A percentile compares a stretch with the other conserved stretches of the same genome.
These are phyloP conservation scores for Merodon equestris DNA, from an alignment of 2,888 invertebrate species.

Conservation along the genomic window DNA sequence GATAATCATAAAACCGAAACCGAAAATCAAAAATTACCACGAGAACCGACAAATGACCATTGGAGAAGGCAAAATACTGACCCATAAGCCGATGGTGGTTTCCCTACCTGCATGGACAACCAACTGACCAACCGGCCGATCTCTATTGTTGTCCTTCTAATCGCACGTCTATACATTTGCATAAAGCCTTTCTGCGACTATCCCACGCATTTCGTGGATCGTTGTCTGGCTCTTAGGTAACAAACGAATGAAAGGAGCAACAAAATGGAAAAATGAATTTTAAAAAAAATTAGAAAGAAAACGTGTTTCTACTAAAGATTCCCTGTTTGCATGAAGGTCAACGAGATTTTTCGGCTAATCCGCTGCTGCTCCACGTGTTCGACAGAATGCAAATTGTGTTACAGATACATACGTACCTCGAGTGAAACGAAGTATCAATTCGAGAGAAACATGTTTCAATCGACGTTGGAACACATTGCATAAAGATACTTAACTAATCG, in stretches of 20 bases:
- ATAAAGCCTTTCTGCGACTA: conserved; percentile 36
- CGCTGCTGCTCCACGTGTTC: too few relatives aligned
- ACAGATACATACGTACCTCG: too few relatives aligned
- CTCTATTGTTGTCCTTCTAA: conserved; percentile 51
- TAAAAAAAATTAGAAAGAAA: conserved; percentile 10
- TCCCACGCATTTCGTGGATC: conserved; percentile 61
- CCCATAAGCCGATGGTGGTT: conserved; percentile 43
- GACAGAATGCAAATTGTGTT: too few relatives aligned
- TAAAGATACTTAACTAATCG: too few relatives aligned
- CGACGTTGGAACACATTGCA: too few relatives aligned
- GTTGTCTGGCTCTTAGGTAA: conserved; percentile 36
- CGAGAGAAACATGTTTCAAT: too few relatives aligned
- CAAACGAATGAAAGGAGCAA: too few relatives aligned
- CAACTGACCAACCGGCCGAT: background rate
- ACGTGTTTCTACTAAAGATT: conserved; percentile 4
- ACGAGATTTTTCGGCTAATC: conserved; percentile 21
- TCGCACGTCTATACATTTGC: conserved; percentile 7
- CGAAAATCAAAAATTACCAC: background rate
- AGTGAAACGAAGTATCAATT: too few relatives aligned
- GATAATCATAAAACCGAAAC: conserved; percentile 25
- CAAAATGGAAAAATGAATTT: background rate
- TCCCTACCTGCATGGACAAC: conserved; percentile 29
- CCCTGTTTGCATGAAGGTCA: conserved; percentile 42
- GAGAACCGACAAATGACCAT: conserved; percentile 43
- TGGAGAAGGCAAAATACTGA: conserved; percentile 46